Evolutionary conservation across 2,113 vertebrate genomes (phyloP).

Genomic region (Corvus hawaiiensis): DNA sequence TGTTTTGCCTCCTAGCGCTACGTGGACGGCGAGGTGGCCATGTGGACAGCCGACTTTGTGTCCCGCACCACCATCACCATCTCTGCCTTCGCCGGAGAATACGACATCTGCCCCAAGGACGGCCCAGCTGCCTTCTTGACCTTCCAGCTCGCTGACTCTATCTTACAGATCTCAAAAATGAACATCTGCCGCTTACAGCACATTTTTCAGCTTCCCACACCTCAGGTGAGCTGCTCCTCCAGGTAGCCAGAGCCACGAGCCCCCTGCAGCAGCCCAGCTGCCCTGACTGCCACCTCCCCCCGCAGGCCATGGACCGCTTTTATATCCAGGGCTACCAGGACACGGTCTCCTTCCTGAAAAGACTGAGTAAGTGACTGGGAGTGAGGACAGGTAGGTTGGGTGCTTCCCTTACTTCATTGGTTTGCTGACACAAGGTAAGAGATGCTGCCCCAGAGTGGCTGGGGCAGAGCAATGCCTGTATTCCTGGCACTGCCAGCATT

Average conservation of each 20-base stretch:
- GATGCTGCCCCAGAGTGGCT: background rate
- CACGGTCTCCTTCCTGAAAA: background rate
- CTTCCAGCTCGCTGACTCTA: constrained; percentile 43
- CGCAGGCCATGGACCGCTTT: background rate
- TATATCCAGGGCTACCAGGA: constrained; percentile 30
- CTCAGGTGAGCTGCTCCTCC: constrained; percentile 52
- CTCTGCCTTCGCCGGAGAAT: constrained; percentile 72
- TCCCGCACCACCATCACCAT: constrained; percentile 62
- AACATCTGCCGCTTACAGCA: constrained; percentile 55
- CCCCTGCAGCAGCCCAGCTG: background rate
- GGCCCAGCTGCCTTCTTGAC: constrained; percentile 5
- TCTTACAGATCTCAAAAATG: constrained; percentile 52
- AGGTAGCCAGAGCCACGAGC: background rate
- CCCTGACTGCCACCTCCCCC: background rate
- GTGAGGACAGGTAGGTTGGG: background rate
- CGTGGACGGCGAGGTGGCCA: constrained; percentile 74
- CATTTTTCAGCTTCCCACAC: constrained; percentile 13
- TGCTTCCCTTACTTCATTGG: fast-evolving
- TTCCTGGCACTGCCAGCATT: background rate
- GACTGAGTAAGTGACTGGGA: constrained; percentile 1
- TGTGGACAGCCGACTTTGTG: constrained; percentile 46
- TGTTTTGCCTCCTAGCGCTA: constrained; percentile 60
- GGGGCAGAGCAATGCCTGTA: background rate
- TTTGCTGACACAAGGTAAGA: background rate
- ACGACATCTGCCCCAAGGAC: constrained; percentile 76